Conservation (phyloP, 2,888 invertebrate species). For the Plebejus argus region DNA sequence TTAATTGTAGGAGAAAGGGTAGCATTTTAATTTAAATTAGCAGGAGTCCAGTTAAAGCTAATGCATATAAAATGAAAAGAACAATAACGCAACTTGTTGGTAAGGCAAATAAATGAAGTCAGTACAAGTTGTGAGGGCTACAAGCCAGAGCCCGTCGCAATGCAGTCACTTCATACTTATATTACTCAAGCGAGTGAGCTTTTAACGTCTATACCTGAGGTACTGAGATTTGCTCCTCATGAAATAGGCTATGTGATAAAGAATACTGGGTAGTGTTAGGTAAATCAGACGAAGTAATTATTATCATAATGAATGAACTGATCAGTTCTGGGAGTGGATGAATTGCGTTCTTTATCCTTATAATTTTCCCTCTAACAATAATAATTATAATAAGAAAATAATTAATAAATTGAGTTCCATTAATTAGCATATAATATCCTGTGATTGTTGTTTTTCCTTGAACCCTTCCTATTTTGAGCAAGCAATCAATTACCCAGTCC, state of each 20-base stretch:
- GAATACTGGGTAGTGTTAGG: not conserved
- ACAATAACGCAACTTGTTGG: not conserved
- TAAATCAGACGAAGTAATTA: not conserved
- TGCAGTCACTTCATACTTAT: slow-evolving; percentile 22
- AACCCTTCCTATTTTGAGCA: not conserved
- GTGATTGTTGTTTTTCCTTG: not conserved
- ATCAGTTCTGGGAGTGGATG: too few species aligned
- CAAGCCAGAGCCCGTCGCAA: slow-evolving; percentile 2
- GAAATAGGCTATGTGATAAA: not conserved
- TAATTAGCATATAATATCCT: not conserved
- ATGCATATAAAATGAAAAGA: not conserved
- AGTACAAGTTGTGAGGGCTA: not conserved
- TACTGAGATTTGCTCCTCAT: not conserved
- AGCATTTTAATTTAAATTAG: not conserved
- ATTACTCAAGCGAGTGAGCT: slow-evolving; percentile 12
- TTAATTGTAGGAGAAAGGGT: not conserved
- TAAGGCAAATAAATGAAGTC: slow-evolving; percentile 17
- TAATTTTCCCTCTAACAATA: not conserved
- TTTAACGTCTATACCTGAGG: not conserved
- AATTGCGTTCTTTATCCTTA: too few species aligned
- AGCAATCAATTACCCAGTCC: not conserved
- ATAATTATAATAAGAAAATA: not conserved
- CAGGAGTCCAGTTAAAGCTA: not conserved
- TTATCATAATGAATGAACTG: too few species aligned
- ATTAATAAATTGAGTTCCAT: not conserved